Evolutionary conservation across 1,140 invertebrate genomes (phyloP), one percentile per base, ranked within the genome.

Genomic region (Penaeus indicus): DNA sequence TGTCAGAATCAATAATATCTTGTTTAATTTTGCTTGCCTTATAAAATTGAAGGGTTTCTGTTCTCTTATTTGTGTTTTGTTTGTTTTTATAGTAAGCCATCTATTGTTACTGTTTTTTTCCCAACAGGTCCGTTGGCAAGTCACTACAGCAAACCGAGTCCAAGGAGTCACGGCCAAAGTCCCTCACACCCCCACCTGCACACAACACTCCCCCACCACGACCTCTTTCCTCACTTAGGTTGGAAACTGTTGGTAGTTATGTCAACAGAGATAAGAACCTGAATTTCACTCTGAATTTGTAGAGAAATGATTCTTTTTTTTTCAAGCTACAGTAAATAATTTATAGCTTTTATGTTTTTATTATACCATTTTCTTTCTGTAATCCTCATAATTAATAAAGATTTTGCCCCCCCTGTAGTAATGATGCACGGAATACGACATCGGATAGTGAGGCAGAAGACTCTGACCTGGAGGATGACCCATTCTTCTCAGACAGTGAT

Each of bases 381-480:
- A 54, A 54, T 54, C 5, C 16, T 13, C 54, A 54, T 54, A 54
- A 54, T 54, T 1, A 54, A 54, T 54, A 54, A 11, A 13, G 54
- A 54, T 54, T 10, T 54, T 54, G 18, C 1, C n/a, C 18, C 32
- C 38, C 27, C 21, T 85, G 3, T 63, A 25, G 62, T 60, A 82
- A 67, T n/a, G 80, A 75, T 62, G 80, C 19, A 27, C 63, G 54
- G 11, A 88, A 67, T 16, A 83, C 79, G 13, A 32, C 87, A 84
- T 84, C 87, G 5, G 89, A 82, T 19, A 72, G 80, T 13, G 89
- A 86, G 42, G 61, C 75, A 1, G 80, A 84, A n/a, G 88, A 90
- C 32, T 91, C 87, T 42, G 92, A 92, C 78, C 86, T 90, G 18
- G 92, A 92, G 25, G 92, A 92, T 62, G 92, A 92, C 47, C 88